phyloP scores from a whole-genome alignment of 2,888 invertebrate species.

The Cacoxenus indagator region DNA sequence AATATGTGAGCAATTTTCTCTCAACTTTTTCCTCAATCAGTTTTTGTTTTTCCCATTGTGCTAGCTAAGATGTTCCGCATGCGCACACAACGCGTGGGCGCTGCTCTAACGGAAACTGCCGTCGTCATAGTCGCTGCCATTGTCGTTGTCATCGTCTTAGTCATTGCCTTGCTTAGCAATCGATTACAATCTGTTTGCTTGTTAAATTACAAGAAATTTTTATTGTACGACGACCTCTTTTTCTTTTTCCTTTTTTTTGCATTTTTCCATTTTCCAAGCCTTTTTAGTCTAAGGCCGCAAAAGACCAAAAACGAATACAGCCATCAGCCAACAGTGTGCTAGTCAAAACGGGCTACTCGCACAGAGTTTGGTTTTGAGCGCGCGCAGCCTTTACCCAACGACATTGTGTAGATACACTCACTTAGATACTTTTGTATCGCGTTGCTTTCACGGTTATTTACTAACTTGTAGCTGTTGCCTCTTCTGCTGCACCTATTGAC shows the following conservation, averaged over 20 bases:
- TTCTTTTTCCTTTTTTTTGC: conserved; percentile 4
- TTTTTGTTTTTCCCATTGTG: neutral
- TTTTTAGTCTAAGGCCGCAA: neutral
- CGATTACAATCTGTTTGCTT: conserved; percentile 62
- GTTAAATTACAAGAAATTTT: conserved; percentile 53
- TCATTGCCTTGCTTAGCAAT: conserved; percentile 35
- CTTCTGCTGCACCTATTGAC: conserved; percentile 15
- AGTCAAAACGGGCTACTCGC: no score
- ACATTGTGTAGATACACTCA: conserved; percentile 4
- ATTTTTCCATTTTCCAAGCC: neutral
- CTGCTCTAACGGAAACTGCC: neutral
- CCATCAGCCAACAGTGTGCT: no score
- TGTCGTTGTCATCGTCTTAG: neutral
- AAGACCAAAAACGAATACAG: conserved; percentile 12
- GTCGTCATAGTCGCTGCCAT: neutral
- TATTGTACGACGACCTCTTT: conserved; percentile 8
- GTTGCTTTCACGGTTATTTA: neutral
- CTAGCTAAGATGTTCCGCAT: neutral
- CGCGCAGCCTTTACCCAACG: neutral
- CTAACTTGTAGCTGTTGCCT: neutral
- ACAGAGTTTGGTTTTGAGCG: no score
- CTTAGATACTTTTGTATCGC: conserved; percentile 18
- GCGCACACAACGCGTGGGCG: conserved; percentile 1
- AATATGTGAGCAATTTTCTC: conserved; percentile 17
- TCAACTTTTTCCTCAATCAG: neutral